These are phyloP conservation scores for Acanthosoma haemorrhoidale DNA, from an alignment of 2,888 invertebrate genomes.

Conservation along the genomic window DNA sequence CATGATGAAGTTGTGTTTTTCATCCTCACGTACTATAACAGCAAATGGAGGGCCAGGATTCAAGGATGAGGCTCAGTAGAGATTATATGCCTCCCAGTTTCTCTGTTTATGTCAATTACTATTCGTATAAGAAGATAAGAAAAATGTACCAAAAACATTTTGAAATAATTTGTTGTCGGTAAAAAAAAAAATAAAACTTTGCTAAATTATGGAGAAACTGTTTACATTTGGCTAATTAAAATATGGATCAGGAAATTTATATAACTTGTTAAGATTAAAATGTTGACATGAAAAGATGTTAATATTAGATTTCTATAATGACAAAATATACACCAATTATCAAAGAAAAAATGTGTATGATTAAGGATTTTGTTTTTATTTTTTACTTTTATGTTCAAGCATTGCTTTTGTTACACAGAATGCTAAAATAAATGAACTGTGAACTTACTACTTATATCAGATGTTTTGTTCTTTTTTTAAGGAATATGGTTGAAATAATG, in stretches of 20 bases:
- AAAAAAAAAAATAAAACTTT: slow-evolving; percentile 5
- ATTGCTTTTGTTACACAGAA: background rate
- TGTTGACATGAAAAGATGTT: slow-evolving; percentile 16
- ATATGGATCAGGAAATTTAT: slow-evolving; percentile 3
- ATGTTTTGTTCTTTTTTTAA: background rate
- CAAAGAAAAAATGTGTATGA: slow-evolving; percentile 9
- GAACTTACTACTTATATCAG: background rate
- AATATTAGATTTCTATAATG: slow-evolving; percentile 20
- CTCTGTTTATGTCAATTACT: slow-evolving; percentile 38
- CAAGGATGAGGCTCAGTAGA: slow-evolving; percentile 27
- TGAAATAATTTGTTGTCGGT: slow-evolving; percentile 14
- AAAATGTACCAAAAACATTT: slow-evolving; percentile 32
- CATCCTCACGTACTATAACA: slow-evolving; percentile 62
- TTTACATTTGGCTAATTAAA: slow-evolving; percentile 8
- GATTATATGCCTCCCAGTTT: slow-evolving; percentile 31
- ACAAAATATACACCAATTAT: slow-evolving; percentile 21
- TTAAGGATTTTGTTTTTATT: slow-evolving; percentile 13
- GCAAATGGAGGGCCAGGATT: slow-evolving; percentile 11
- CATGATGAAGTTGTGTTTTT: slow-evolving; percentile 97
- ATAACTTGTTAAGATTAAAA: slow-evolving; percentile 7
- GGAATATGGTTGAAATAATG: slow-evolving; percentile 18
- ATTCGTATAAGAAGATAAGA: slow-evolving; percentile 36
- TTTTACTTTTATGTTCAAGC: slow-evolving; percentile 7
- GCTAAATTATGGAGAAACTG: slow-evolving; percentile 27
- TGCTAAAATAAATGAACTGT: background rate